These are phyloP conservation scores for Cyaniris semiargus DNA, from an alignment of 2,888 invertebrate genomes.

Conservation along the genomic window DNA sequence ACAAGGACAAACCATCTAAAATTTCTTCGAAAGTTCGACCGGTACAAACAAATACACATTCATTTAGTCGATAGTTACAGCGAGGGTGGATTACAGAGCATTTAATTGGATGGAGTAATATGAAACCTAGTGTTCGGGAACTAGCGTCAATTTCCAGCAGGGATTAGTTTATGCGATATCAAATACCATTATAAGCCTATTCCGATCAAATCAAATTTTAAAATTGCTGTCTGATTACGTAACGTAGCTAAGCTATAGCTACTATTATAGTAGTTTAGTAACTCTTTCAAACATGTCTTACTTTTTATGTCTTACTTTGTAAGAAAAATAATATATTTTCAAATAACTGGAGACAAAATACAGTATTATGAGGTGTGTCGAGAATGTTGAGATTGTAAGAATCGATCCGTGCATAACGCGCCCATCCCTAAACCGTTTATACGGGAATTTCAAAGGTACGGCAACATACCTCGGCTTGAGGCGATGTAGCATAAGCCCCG, in stretches of 20 bases:
- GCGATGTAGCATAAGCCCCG: conserved; percentile 39
- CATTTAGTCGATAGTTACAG: conserved; percentile 1
- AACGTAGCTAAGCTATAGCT: neutral
- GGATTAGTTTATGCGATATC: neutral
- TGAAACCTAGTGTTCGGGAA: neutral
- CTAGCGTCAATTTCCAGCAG: neutral
- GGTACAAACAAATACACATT: neutral
- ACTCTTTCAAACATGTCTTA: no score
- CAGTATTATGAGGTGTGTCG: neutral
- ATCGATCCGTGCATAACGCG: neutral
- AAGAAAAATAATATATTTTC: no score
- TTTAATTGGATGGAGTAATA: conserved; percentile 9
- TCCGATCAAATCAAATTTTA: neutral
- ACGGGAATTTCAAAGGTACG: conserved; percentile 27
- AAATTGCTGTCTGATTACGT: neutral
- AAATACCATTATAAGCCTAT: neutral
- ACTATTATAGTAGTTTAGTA: no score
- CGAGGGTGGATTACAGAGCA: conserved; percentile 2
- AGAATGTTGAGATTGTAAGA: neutral
- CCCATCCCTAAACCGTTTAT: conserved; percentile 22
- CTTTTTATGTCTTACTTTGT: no score
- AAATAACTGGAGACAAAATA: neutral
- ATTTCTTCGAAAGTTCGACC: neutral
- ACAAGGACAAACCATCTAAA: neutral
- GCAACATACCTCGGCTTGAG: conserved; percentile 28